Evolutionary conservation across 1,140 invertebrate species (phyloP).

Genomic region (Ganaspis sp.): DNA sequence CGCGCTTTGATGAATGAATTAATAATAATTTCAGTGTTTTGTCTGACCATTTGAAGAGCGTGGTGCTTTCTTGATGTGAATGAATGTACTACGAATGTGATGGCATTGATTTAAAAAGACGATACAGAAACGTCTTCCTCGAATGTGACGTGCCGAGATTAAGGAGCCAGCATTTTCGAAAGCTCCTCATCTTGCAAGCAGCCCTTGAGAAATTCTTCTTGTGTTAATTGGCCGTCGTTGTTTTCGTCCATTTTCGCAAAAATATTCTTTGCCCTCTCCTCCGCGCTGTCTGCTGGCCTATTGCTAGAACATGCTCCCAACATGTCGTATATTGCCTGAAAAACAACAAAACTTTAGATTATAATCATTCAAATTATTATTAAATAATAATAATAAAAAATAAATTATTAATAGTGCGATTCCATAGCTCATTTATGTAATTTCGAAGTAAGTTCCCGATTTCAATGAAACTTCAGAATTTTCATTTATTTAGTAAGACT

Average conservation of each 20-base stretch:
- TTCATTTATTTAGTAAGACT: no score
- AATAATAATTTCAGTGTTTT: constrained; percentile 6
- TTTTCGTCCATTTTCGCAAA: constrained; percentile 99
- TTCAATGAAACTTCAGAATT: no score
- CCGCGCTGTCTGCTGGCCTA: constrained; percentile 92
- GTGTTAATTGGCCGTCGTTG: constrained; percentile 97
- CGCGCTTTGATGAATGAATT: neutral
- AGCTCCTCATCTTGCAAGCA: constrained; percentile 98
- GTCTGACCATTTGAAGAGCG: constrained; percentile 9
- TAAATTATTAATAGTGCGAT: no score
- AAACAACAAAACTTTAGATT: constrained; percentile 57
- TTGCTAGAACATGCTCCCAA: constrained; percentile 95
- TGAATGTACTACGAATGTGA: neutral
- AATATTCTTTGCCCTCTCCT: constrained; percentile 98
- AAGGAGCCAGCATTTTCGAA: constrained; percentile 95
- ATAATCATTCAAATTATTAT: constrained; percentile 1
- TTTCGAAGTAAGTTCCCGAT: no score
- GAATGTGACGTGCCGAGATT: constrained; percentile 75
- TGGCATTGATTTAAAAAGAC: constrained; percentile 28
- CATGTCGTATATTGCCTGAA: constrained; percentile 99
- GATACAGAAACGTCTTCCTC: constrained; percentile 34
- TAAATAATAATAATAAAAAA: neutral
- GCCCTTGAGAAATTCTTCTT: constrained; percentile 99
- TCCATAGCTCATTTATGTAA: no score
- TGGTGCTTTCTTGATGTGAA: neutral